Base-by-base conservation (phyloP, 1,140 invertebrate species). In the Heliothis subflexa region DNA sequence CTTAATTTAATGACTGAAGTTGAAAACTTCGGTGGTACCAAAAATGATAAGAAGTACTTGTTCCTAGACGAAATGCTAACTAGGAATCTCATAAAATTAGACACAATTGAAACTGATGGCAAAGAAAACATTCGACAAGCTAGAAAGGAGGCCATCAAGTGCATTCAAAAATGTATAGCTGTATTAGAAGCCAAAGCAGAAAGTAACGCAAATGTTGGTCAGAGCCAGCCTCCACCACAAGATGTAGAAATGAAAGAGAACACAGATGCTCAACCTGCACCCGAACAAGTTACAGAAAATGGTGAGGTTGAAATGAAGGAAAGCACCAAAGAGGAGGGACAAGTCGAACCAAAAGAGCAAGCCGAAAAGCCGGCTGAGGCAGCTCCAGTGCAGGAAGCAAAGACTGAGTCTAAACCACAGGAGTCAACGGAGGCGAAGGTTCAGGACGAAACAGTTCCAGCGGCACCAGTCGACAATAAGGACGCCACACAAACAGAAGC, bases 1-100 rank as follows among this genome's bases (percentile, higher is more conserved):
- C 95, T 97, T 33, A 96, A 97, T 25, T 95, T 98, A 0, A 97
- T 97, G 94, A 95, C 95, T 14, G 95, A 97, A 86, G 98, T 99
- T 9, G 97, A 98, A 80, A 95, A 96, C 71, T 99, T 98, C 88
- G 94, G 87, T 45, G 98, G 98, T 3, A 95, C 94, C 71, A 96
- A 96, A 83, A 96, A 96, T 82, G 97, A 98, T 86, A 99, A 99
- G 91, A 95, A 97, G 73, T 99, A 98, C 86, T 95, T 98, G 40
- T 98, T 97, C 90, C 91, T 99, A 55, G 98, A 99, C 90, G 98
- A 99, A 93, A 99, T 99, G 98, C 94, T 99, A 14, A 99, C 98
- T 1, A 96, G 98, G 55, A 98, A 98, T 89, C 95, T 99, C 77
- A 96, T 99, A 3, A 98, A 98, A 91, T 91, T 99, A 77, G 99